Conservation (phyloP, 2,113 vertebrate species). For the Psilopogon haemacephalus region DNA sequence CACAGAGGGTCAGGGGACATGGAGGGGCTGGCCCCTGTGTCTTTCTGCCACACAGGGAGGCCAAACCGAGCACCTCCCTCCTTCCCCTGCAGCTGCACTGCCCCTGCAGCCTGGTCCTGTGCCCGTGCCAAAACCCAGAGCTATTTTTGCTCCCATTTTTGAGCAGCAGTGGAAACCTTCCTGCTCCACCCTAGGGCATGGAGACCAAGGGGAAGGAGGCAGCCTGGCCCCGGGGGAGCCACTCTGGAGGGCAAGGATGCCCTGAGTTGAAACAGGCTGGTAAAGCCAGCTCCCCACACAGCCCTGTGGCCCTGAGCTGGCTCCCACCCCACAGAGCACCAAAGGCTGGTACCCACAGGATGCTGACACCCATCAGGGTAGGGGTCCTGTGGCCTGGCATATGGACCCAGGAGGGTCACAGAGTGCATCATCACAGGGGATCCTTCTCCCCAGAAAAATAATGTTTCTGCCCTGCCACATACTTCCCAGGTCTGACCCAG, state of each 20-base stretch:
- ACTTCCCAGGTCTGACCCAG: neutral
- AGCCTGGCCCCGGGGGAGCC: neutral
- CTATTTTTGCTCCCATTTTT: constrained; percentile 57
- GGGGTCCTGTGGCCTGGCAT: neutral
- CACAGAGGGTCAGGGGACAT: fast-evolving
- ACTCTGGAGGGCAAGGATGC: neutral
- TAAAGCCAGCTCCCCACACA: neutral
- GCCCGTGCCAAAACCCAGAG: constrained; percentile 39
- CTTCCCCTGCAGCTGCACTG: constrained; percentile 44
- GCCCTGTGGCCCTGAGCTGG: neutral
- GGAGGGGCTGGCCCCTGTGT: fast-evolving
- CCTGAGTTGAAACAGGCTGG: neutral
- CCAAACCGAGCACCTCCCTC: neutral
- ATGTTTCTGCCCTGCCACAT: neutral
- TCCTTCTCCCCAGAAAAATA: neutral
- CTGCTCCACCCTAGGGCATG: constrained; percentile 15
- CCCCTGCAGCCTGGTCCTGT: constrained; percentile 60
- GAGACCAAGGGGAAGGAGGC: neutral
- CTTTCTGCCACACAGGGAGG: neutral
- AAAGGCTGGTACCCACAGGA: neutral
- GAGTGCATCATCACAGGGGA: fast-evolving
- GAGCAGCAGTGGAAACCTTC: constrained; percentile 40
- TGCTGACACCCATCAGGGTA: neutral
- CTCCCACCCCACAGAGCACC: neutral
- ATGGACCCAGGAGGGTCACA: neutral